Base-by-base conservation (phyloP, 1,140 invertebrate genomes). In the Antheraea mylitta region DNA sequence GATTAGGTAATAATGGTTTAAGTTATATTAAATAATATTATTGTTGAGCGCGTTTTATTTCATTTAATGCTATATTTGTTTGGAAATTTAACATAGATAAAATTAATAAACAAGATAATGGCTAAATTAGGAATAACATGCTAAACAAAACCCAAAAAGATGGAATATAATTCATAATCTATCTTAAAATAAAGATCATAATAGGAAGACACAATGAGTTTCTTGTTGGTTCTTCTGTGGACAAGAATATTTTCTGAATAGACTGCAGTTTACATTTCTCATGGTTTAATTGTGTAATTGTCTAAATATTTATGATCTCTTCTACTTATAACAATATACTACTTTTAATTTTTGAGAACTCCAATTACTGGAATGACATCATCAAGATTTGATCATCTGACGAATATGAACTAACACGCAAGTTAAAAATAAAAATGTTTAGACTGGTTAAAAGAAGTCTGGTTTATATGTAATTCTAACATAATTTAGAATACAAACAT, bases 361-460 rank as follows among this genome's bases (percentile, higher is more conserved):
- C 16, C 45, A 53, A 13, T 53, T 53, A 53, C 1, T 6, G 16
- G 45, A 53, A 6, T 53, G 45, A 53, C 45, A 48, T 48, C 45
- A 48, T 48, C 11, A n/a, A 42, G 38, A 30, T 30, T 11, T 11
- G 2, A 42, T 53, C 16, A 53, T 53, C 45, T 53, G 11, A 53
- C 45, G 11, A 53, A 53, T 16, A 53, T 16, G 45, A 53, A 53
- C 7, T 53, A 13, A 53, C 4, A 53, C 16, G 45, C 45, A 10
- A 16, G 45, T 53, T 53, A 53, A 53, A 53, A 53, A 53, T 53
- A 53, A 53, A 53, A 53, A 53, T 53, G 45, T 53, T 53, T 53
- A 53, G 45, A 53, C 45, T 53, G 45, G 45, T 53, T 53, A 53
- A 53, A 7, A 53, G 10, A 53, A n/a, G 16, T 53, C 45, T 53